Conservation (phyloP, 2,113 vertebrate genomes). For the Martes martes region DNA sequence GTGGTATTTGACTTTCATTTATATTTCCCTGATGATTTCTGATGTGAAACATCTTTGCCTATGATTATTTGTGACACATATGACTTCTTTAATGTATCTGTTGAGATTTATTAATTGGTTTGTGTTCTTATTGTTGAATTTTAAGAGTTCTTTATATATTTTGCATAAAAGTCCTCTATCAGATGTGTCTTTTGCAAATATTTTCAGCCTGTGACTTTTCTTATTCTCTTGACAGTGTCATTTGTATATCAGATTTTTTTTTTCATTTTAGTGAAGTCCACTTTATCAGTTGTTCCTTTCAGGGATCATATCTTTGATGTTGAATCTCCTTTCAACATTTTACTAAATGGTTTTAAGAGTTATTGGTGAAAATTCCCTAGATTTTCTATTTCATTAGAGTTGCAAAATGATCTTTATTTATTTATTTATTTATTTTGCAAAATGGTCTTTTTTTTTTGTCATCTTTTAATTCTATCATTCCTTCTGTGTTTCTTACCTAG, state of each 20-base stretch:
- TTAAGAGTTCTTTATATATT: too few relatives aligned
- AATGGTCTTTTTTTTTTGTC: not conserved
- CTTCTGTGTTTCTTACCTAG: not conserved
- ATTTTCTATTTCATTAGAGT: not conserved
- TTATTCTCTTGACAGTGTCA: too few relatives aligned
- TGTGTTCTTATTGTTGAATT: too few relatives aligned
- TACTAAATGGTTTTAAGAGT: not conserved
- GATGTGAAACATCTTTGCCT: not conserved
- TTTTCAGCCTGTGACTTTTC: too few relatives aligned
- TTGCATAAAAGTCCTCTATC: too few relatives aligned
- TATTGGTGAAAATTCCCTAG: not conserved
- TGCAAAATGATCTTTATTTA: not conserved
- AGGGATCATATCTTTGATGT: not conserved
- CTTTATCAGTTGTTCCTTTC: not conserved
- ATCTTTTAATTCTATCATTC: not conserved
- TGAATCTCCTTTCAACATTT: not conserved
- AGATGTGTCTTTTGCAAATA: too few relatives aligned
- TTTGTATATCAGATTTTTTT: too few relatives aligned
- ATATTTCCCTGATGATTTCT: not conserved
- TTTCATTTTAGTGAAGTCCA: not conserved
- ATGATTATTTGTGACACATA: not conserved
- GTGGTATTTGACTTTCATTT: not conserved
- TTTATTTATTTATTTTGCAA: too few relatives aligned
- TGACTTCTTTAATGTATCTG: not conserved
- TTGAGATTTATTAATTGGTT: not conserved